These are phyloP conservation scores for Zenarchopterus dispar DNA, from an alignment of 2,797 vertebrate genomes.

Conservation along the genomic window DNA sequence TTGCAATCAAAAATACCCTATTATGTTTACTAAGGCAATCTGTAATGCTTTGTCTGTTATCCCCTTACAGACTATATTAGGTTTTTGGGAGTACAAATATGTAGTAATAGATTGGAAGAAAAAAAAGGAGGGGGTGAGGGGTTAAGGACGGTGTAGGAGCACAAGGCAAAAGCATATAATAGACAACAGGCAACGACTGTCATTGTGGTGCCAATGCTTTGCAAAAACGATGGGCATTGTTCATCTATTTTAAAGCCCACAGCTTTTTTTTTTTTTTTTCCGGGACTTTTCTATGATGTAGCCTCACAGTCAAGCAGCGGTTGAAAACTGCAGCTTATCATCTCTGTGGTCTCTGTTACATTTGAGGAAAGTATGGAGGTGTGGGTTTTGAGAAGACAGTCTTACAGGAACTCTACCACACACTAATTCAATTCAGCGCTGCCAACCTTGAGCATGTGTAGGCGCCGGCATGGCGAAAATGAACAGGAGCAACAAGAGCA, in stretches of 20 bases:
- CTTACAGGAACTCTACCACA: slow-evolving; percentile 65
- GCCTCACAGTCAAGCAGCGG: slow-evolving; percentile 43
- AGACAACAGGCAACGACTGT: slow-evolving; percentile 37
- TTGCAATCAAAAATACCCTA: slow-evolving; percentile 65
- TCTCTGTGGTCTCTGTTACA: slow-evolving; percentile 51
- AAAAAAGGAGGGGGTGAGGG: slow-evolving; percentile 31
- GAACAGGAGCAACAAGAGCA: slow-evolving; percentile 75
- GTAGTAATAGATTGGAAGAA: slow-evolving; percentile 46
- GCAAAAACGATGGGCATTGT: slow-evolving; percentile 49
- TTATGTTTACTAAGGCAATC: slow-evolving; percentile 63
- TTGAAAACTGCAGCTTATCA: slow-evolving; percentile 42
- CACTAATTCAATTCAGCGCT: slow-evolving; percentile 70
- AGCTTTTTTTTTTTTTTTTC: slow-evolving; percentile 59
- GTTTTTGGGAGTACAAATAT: slow-evolving; percentile 49
- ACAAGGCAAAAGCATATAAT: slow-evolving; percentile 29
- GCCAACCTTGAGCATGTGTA: slow-evolving; percentile 62
- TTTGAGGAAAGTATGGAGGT: slow-evolving; percentile 61
- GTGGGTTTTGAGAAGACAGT: slow-evolving; percentile 55
- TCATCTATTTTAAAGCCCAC: slow-evolving; percentile 56
- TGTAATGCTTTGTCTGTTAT: slow-evolving; percentile 57
- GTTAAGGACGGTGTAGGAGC: slow-evolving; percentile 17
- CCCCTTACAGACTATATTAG: slow-evolving; percentile 52
- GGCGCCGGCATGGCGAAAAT: slow-evolving; percentile 74
- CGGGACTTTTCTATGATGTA: slow-evolving; percentile 46
- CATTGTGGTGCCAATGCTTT: slow-evolving; percentile 54